Evolutionary conservation across 2,113 vertebrate genomes (phyloP).

Genomic region (Desmodus rotundus): DNA sequence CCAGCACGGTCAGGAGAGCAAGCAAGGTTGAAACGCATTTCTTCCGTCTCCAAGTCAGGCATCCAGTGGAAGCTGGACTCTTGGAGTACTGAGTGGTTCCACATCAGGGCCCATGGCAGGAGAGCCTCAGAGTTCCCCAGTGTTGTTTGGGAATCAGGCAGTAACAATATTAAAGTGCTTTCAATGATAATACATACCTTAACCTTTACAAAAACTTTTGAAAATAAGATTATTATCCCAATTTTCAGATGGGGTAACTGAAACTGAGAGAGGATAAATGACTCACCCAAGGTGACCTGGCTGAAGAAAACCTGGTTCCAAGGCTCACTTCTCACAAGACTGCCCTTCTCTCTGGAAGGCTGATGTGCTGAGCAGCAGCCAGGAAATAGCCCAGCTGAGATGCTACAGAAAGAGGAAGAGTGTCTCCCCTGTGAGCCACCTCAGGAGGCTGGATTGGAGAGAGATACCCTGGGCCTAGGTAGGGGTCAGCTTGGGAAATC

Average conservation of each 20-base stretch:
- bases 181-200: background rate
- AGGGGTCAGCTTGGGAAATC: background rate
- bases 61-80: background rate
- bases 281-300: background rate
- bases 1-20: background rate
- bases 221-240: background rate
- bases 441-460: background rate
- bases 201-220: background rate
- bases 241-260: background rate
- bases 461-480: background rate
- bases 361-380: background rate
- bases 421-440: background rate
- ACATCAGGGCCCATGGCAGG: background rate
- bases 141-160: background rate
- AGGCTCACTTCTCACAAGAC: background rate
- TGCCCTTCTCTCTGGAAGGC: background rate
- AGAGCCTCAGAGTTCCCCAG: background rate
- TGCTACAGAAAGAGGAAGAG: no score
- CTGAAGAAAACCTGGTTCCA: background rate
- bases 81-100: background rate
- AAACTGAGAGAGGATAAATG: background rate
- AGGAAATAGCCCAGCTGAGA: background rate
- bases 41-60: background rate
- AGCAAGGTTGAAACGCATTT: background rate
- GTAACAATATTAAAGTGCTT: background rate